Base-by-base conservation (phyloP, 2,888 invertebrate species). In the Melanargia galathea region DNA sequence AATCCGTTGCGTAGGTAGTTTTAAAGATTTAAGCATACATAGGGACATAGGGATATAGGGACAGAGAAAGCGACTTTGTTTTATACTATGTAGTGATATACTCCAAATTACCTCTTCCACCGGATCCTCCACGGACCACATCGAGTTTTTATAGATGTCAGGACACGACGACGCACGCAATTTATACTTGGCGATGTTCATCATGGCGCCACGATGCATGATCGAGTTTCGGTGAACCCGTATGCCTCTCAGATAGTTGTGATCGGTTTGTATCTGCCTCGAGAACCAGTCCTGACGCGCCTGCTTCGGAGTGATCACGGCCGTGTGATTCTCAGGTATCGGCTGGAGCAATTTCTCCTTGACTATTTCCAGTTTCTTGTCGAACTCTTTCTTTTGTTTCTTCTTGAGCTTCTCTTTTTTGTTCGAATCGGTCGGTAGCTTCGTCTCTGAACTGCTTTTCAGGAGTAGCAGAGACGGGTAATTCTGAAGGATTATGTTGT, bases 91-190 rank as follows among this genome's bases (percentile, higher is more conserved):
- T n/a, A n/a, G n/a, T n/a, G n/a, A n/a, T n/a, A n/a, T n/a, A n/a
- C n/a, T 55, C 22, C 6, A 18, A 11, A 22, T 57, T 58, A 85
- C 81, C 82, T 87, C 89, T 83, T 96, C 95, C 67, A 93, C 93
- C 74, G 95, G 95, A 73, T 94, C 94, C 63, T 95, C 95, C 70
- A 97, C 92, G 0, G 96, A 96, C 77, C 95, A 95, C 95, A 97
- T 96, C 4, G 96, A 97, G 80, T 96, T 96, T 70, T 94, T 93
- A 78, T 95, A 97, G 76, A 98, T 97, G 83, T 98, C 96, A 0
- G 98, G 98, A 80, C 98, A 98, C 51, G 97, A 97, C n/a, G 96
- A 97, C 1, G 97, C 97, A 58, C 96, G 92, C 62, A 97, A 86
- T 63, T 95, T 93, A 82, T 97, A 97, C 71, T 96, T 95, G 69